A percentile compares a stretch with the other conserved stretches of the same genome.
phyloP scores from a whole-genome alignment of 1,140 invertebrate species.

The Bombus terrestris region DNA sequence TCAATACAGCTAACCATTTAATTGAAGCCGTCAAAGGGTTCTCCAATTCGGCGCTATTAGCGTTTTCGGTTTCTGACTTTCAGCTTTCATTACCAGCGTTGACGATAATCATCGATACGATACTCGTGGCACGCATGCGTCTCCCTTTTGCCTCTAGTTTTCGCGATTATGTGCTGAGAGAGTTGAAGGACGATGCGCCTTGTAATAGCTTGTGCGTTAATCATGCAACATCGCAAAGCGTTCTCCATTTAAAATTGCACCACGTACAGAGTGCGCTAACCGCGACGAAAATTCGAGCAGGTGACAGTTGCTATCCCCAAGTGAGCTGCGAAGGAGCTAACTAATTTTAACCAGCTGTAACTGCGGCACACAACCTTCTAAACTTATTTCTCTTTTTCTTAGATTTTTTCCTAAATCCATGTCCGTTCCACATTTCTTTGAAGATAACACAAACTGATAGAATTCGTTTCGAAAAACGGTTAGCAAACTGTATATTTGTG shows the following conservation, averaged over 20 bases:
- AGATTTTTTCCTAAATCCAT: neutral
- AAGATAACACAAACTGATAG: too few relatives aligned
- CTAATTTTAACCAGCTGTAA: neutral
- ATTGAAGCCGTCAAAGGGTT: neutral
- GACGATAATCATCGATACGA: slow-evolving; percentile 31
- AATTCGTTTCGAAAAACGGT: fast-evolving
- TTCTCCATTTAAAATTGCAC: slow-evolving; percentile 43
- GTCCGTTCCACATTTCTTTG: neutral
- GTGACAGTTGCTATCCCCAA: neutral
- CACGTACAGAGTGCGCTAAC: neutral
- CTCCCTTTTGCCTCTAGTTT: neutral
- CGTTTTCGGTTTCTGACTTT: slow-evolving; percentile 53
- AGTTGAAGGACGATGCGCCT: neutral
- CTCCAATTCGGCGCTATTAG: slow-evolving; percentile 59
- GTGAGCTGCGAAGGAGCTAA: neutral
- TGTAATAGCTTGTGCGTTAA: slow-evolving; percentile 45
- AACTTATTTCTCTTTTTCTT: neutral
- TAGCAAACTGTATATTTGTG: neutral
- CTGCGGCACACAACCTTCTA: neutral
- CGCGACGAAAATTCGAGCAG: slow-evolving; percentile 18
- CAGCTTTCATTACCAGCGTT: slow-evolving; percentile 11
- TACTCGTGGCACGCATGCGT: neutral
- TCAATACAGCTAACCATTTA: neutral
- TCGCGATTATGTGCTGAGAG: neutral
- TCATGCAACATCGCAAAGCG: slow-evolving; percentile 41